phyloP scores from a whole-genome alignment of 1,140 invertebrate species.

The Drosophila sulfurigaster region DNA sequence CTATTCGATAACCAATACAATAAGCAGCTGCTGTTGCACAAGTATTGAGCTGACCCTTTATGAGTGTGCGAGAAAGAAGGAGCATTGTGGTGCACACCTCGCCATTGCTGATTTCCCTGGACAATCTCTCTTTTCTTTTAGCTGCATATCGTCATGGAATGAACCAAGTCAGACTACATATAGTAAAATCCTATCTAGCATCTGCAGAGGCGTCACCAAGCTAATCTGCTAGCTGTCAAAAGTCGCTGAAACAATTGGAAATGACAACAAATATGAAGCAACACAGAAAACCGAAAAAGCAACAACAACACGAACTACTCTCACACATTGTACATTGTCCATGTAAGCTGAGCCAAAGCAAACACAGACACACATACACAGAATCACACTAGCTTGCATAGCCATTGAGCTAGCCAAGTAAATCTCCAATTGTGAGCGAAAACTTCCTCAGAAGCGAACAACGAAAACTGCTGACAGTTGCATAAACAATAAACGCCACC shows the following conservation, averaged over 20 bases:
- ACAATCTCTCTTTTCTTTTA: conserved; percentile 31
- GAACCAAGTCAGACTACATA: background rate
- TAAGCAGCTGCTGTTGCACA: conserved; percentile 17
- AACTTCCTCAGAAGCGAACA: conserved; percentile 39
- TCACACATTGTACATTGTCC: conserved; percentile 31
- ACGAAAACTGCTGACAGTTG: conserved; percentile 80
- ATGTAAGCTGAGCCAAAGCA: conserved; percentile 54
- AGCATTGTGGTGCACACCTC: background rate
- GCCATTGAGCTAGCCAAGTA: conserved; percentile 37
- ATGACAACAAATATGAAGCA: conserved; percentile 80
- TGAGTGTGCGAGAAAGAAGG: too few relatives aligned
- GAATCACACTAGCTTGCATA: conserved; percentile 3
- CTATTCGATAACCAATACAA: background rate
- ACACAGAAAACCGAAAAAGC: conserved; percentile 37
- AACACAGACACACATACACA: conserved; percentile 33
- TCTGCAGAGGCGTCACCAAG: conserved; percentile 67
- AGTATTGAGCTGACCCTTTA: too few relatives aligned
- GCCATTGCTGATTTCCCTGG: conserved; percentile 64
- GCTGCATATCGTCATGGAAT: conserved; percentile 12
- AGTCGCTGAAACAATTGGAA: conserved; percentile 80
- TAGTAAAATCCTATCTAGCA: conserved; percentile 12
- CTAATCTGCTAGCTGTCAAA: conserved; percentile 79
- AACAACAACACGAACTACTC: background rate
- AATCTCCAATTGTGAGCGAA: conserved; percentile 61
- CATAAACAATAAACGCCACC: conserved; percentile 75